Evolutionary conservation across 1,140 invertebrate species (phyloP).

Genomic region (Manduca sexta): DNA sequence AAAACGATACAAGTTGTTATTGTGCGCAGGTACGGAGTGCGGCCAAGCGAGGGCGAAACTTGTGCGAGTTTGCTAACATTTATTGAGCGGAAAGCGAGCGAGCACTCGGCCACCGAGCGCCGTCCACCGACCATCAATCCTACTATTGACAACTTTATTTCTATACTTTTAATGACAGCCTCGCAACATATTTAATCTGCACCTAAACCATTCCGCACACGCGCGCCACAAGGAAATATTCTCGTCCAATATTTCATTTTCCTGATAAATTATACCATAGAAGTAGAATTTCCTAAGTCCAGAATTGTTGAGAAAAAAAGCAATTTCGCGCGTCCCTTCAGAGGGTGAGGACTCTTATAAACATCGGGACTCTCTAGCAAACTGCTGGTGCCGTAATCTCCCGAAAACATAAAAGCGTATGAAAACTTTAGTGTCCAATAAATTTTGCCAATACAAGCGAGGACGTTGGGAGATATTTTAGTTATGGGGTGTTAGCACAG

Average conservation of each 20-base stretch:
- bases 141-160: conserved; percentile 4
- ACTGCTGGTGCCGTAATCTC: conserved; percentile 41
- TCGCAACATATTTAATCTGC: no score
- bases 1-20: conserved; percentile 27
- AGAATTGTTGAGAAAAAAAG: conserved; percentile 27
- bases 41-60: conserved; percentile 6
- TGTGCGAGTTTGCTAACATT: conserved; percentile 17
- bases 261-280: not conserved
- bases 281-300: conserved; percentile 16
- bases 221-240: no score
- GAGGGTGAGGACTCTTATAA: conserved; percentile 33
- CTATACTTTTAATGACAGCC: no score
- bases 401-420: conserved; percentile 50
- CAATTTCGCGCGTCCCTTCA: conserved; percentile 30
- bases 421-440: conserved; percentile 55
- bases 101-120: not conserved
- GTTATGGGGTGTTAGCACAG: conserved; percentile 21
- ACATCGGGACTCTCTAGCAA: conserved; percentile 27
- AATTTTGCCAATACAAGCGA: conserved; percentile 45
- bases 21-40: conserved; percentile 15
- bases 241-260: not conserved
- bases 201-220: no score
- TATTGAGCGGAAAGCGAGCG: conserved; percentile 32
- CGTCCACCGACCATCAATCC: conserved; percentile 8
- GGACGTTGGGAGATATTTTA: conserved; percentile 28